Evolutionary conservation across 1,140 invertebrate genomes (phyloP), one percentile per base, ranked within the genome.

Genomic region (Polyergus mexicanus): DNA sequence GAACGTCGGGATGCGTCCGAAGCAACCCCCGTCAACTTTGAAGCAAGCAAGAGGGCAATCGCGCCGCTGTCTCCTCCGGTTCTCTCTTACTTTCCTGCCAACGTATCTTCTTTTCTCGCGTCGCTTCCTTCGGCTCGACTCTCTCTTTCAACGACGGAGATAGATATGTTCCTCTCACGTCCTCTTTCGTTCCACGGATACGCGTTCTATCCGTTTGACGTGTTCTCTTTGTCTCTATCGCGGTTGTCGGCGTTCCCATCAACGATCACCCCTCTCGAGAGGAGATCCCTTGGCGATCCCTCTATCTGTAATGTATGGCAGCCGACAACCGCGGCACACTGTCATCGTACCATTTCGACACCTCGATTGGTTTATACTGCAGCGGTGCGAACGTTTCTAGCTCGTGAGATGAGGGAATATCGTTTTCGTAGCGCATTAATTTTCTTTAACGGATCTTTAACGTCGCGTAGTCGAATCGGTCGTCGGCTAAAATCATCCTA

Each of bases 1-100:
- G 88, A 88, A 91, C 86, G 91, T 92, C 91, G 88, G 56, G 78
- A 92, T 89, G 90, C 90, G 90, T 92, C 91, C 89, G 63, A 84
- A 90, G 85, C 91, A 92, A 92, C 86, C 89, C 78, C 84, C 86
- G 86, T 92, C 92, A 83, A 92, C 92, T 90, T 91, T 86, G 84
- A 86, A 86, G 68, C 83, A 65, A 86, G 58, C 66, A 83, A 91
- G 88, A 81, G 86, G 87, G 85, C 78, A 69, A 44, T 89, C 84
- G 68, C 86, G 47, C 51, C 72, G 22, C 65, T 71, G 68, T 69
- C 62, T 72, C 35, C 62, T 72, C 58, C 54, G 66, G 28, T 65
- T 75, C 32, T 56, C 58, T 60, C 69, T 28, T 62, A 44, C 68
- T 78, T 56, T 47, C 13, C 60, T 74, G 71, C 13, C 85, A 4